Evolutionary conservation across 2,797 vertebrate genomes (phyloP), one percentile per base, ranked within the genome.

Genomic region (Pangasius mekongensis): DNA sequence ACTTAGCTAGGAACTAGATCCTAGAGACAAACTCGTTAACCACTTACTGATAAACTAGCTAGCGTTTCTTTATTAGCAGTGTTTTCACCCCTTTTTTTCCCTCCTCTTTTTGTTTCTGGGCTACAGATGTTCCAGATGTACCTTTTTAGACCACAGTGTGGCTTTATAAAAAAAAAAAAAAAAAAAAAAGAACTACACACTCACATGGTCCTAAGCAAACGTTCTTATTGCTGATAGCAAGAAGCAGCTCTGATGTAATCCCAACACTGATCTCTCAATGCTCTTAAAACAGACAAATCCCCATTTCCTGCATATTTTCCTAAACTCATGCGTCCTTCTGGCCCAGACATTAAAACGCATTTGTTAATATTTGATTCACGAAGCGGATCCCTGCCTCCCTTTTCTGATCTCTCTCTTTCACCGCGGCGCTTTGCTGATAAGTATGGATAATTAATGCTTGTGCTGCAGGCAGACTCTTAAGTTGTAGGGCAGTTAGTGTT

Each of bases 401-500:
- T 39, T 86, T 88, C 83, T 86, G 33, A 36, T 82, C 52, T 58
- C 52, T 22, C 8, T 47, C 54, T 83, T 52, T 89, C n/a, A 20
- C 33, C 5, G 43, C 43, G 5, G 30, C 14, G 24, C 58, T 9
- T 85, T 49, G 83, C 88, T 43, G 83, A 78, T 82, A 81, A 87
- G 89, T 43, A 71, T 89, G 78, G 87, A 73, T 91, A 91, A 93
- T 89, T 90, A 89, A 90, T 90, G 87, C 86, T 54, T 47, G 43
- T 58, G 83, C 89, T 87, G 69, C 86, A 82, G 89, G 86, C 88
- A 90, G 84, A 91, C 88, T 86, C 47, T 86, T 89, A 84, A 89
- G 78, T 90, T 91, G 84, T 84, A 84, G 88, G 88, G 84, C 85
- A 89, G 88, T 90, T 91, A 85, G 90, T 92, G 87, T 89, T 91